These are phyloP conservation scores for Silurus meridionalis DNA, from an alignment of 2,113 vertebrate species.

Conservation along the genomic window DNA sequence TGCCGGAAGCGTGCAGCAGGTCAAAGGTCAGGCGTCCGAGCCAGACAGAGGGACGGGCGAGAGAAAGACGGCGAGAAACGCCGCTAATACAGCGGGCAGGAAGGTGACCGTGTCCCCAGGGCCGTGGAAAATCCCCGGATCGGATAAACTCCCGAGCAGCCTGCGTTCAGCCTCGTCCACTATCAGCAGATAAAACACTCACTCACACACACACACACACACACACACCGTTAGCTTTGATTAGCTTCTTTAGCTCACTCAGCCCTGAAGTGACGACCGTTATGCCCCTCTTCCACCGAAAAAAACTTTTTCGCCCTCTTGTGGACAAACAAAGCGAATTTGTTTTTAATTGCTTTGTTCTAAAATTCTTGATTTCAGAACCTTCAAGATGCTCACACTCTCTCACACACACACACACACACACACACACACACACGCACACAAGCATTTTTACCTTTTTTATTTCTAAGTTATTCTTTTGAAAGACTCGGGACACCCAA, in stretches of 20 bases:
- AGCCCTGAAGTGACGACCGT: slow-evolving; percentile 2
- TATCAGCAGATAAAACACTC: slow-evolving; percentile 83
- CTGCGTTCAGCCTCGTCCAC: slow-evolving; percentile 87
- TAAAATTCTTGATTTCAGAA: neutral
- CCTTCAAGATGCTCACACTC: neutral
- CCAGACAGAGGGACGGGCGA: slow-evolving; percentile 71
- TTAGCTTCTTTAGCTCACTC: slow-evolving; percentile 9
- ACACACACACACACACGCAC: slow-evolving; percentile 64
- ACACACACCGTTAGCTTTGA: neutral
- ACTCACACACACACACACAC: slow-evolving; percentile 29
- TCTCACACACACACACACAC: slow-evolving; percentile 47
- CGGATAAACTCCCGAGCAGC: slow-evolving; percentile 87
- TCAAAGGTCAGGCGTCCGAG: slow-evolving; percentile 73
- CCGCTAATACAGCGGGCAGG: slow-evolving; percentile 71
- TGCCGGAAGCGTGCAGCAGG: slow-evolving; percentile 52
- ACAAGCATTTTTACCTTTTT: slow-evolving; percentile 79
- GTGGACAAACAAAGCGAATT: neutral
- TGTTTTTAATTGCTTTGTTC: neutral
- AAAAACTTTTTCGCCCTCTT: neutral
- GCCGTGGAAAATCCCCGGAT: slow-evolving; percentile 95
- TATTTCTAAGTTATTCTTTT: slow-evolving; percentile 90
- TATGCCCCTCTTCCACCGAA: neutral
- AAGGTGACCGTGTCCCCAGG: slow-evolving; percentile 91
- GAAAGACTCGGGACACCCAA: slow-evolving; percentile 81
- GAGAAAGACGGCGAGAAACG: slow-evolving; percentile 72